These are phyloP conservation scores for Cyanoramphus novaezelandiae DNA, from an alignment of 2,113 vertebrate genomes.

Conservation along the genomic window DNA sequence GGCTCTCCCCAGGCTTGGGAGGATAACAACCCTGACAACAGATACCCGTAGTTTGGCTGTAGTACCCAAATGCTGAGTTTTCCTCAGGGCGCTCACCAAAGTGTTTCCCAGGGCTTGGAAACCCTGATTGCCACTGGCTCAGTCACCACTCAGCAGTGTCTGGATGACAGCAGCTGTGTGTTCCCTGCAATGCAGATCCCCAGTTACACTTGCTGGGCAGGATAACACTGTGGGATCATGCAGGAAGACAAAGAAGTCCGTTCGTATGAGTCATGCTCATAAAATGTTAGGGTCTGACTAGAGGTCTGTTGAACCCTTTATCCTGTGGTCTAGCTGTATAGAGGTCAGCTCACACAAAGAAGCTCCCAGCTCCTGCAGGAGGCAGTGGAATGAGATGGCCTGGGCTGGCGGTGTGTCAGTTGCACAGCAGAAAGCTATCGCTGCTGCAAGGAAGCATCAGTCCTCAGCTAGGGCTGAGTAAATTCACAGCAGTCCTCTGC, in stretches of 20 bases:
- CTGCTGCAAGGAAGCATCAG: neutral
- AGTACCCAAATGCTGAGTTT: neutral
- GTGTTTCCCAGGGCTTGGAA: neutral
- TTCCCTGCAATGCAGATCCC: neutral
- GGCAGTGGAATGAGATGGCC: neutral
- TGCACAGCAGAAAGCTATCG: neutral
- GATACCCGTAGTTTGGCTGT: neutral
- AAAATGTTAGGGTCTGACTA: neutral
- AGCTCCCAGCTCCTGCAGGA: neutral
- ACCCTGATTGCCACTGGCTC: rapidly evolving
- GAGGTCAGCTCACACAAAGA: neutral
- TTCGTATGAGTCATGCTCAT: rapidly evolving
- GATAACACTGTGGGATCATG: rapidly evolving
- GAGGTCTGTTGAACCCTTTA: neutral
- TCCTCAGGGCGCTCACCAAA: rapidly evolving
- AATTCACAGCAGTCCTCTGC: neutral
- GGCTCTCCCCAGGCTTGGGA: neutral
- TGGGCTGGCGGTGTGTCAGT: neutral
- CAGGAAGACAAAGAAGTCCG: neutral
- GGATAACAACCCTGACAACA: neutral
- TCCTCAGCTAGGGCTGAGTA: neutral
- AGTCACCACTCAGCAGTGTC: neutral
- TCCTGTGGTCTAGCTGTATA: neutral
- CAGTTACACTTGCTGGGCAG: neutral
- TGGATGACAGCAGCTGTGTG: neutral